Conservation (phyloP, 1,140 invertebrate species). For the Mercenaria mercenaria region DNA sequence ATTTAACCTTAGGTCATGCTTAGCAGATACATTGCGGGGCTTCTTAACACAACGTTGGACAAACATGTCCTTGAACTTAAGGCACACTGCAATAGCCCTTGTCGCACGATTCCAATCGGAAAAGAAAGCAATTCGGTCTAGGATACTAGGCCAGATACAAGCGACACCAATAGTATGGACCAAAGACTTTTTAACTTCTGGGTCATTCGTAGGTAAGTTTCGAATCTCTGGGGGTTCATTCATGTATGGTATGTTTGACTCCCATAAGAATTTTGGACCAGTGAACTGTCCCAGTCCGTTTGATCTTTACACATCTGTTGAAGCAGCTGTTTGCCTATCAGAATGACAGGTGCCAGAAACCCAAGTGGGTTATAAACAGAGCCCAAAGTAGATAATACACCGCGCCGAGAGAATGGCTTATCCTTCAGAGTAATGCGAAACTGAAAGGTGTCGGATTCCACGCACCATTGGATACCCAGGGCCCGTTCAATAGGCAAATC, state of each 20-base stretch:
- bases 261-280: neutral
- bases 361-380: constrained; percentile 72
- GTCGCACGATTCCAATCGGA: too few species aligned
- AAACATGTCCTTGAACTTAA: too few species aligned
- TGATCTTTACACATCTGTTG: constrained; percentile 70
- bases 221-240: too few species aligned
- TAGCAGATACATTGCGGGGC: too few species aligned
- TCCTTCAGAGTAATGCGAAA: constrained; percentile 21
- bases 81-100: too few species aligned
- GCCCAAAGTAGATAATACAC: constrained; percentile 14
- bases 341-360: constrained; percentile 65
- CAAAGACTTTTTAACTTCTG: too few species aligned
- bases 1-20: too few species aligned
- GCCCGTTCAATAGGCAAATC: constrained; percentile 60
- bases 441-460: constrained; percentile 25
- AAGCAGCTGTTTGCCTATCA: constrained; percentile 70
- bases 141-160: too few species aligned
- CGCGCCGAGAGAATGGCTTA: constrained; percentile 28
- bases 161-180: neutral
- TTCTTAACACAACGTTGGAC: too few species aligned
- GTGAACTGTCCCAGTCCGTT: constrained; percentile 59
- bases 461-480: neutral
- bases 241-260: too few species aligned
- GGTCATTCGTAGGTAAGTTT: too few species aligned
- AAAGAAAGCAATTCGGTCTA: too few species aligned